phyloP scores from a whole-genome alignment of 2,113 vertebrate species.

The Bujurquina vittata region DNA sequence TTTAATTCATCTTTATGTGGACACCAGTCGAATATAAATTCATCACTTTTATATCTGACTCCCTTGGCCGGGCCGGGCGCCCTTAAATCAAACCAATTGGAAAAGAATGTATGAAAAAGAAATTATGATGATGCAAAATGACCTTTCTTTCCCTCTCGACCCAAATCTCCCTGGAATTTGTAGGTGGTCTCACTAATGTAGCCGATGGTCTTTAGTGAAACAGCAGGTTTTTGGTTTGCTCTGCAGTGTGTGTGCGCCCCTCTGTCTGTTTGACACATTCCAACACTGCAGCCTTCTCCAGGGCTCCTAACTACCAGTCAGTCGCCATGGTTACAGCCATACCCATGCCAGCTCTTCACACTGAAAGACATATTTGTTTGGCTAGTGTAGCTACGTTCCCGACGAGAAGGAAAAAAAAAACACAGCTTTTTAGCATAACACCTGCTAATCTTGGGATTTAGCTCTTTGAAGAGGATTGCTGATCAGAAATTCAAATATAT shows the following conservation, averaged over 20 bases:
- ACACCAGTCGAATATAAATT: constrained; percentile 25
- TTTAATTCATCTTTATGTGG: constrained; percentile 4
- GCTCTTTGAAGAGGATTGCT: constrained; percentile 82
- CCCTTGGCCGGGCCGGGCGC: neutral
- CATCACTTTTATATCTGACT: constrained; percentile 47
- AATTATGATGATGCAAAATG: constrained; percentile 28
- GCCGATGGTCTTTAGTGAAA: constrained; percentile 75
- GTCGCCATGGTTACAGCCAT: constrained; percentile 90
- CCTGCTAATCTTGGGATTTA: constrained; percentile 88
- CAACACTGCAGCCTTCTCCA: constrained; percentile 73
- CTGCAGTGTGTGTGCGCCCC: constrained; percentile 68
- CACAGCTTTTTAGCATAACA: constrained; percentile 87
- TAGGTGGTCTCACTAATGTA: constrained; percentile 73
- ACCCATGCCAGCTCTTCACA: constrained; percentile 88
- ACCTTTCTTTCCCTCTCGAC: constrained; percentile 41
- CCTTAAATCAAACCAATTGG: constrained; percentile 40
- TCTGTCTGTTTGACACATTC: constrained; percentile 82
- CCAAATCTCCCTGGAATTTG: constrained; percentile 50
- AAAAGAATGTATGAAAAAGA: constrained; percentile 1
- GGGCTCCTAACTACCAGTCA: constrained; percentile 76
- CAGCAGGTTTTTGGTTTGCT: constrained; percentile 78
- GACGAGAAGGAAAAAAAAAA: constrained; percentile 79
- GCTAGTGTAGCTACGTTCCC: constrained; percentile 86
- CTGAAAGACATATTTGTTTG: constrained; percentile 92
- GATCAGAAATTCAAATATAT: constrained; percentile 93